Base-by-base conservation (phyloP, 2,113 vertebrate species). In the Perca schrenkii region DNA sequence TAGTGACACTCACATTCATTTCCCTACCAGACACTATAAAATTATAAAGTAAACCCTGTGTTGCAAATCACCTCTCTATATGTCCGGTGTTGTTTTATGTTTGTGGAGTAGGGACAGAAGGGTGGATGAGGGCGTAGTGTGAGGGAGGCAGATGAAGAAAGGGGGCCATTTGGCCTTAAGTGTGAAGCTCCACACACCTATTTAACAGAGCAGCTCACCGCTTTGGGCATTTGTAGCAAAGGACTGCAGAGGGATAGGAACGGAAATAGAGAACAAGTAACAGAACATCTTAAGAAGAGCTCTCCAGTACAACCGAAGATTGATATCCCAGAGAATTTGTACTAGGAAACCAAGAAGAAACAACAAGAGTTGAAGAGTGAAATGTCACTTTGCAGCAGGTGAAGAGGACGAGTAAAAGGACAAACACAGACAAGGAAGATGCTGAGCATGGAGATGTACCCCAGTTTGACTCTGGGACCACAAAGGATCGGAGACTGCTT, bases 401-500 rank as follows among this genome's bases (percentile, higher is more conserved):
- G 83, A 83, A 83, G 62, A 89, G 46, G 19, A 79, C 56, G n/a
- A 79, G 74, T 6, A 40, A 56, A 74, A 7, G 21, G 17, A 86
- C 46, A 36, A 46, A 77, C 71, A 25, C 52, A 17, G 6, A 77
- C 16, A 6, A 34, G 16, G 40, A 89, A 54, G 19, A 95, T 95
- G 95, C 76, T 95, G 85, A 94, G 92, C 22, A 80, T 95, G 89
- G 95, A 96, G 60, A 94, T 94, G 92, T 95, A 89, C 46, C 93
- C 94, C 52, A 82, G 92, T 87, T 79, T 96, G 90, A 70, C 88
- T 79, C 84, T 95, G 70, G 91, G 92, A 43, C 85, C 93, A 17
- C 94, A 94, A 36, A 92, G 94, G 89, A 84, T 94, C 2, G 92
- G 93, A 82, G 95, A 96, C 87, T 96, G 96, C 90, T 96, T 93